A percentile compares a stretch with the other conserved stretches of the same genome.
Conservation (phyloP, 2,797 vertebrate genomes). For the Alectoris magna region DNA sequence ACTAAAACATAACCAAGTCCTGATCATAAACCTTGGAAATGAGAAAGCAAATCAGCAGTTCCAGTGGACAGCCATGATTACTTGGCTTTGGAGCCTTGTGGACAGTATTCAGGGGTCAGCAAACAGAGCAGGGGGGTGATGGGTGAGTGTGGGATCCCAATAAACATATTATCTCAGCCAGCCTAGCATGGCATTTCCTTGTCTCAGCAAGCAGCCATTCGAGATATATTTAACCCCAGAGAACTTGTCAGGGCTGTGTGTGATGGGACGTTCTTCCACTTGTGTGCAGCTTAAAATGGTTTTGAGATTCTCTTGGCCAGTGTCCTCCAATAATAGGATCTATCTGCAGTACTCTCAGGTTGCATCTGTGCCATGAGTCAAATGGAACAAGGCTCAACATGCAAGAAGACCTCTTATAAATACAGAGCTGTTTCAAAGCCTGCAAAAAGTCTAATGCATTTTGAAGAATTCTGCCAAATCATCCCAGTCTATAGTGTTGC, state of each 20-base stretch:
- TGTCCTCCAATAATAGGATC: neutral
- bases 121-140: neutral
- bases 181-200: neutral
- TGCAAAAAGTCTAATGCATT: neutral
- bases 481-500: fast-evolving
- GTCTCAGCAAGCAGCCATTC: neutral
- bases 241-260: neutral
- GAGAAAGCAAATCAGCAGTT: neutral
- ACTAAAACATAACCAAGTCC: neutral
- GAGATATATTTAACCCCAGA: neutral
- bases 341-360: neutral
- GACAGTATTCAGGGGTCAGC: neutral
- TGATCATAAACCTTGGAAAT: neutral
- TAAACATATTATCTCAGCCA: neutral
- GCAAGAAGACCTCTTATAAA: neutral
- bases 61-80: neutral
- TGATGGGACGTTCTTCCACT: neutral
- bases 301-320: fast-evolving
- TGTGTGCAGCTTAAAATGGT: too few relatives aligned
- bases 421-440: fast-evolving
- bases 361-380: neutral
- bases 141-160: neutral
- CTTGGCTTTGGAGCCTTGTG: fast-evolving
- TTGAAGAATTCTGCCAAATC: neutral
- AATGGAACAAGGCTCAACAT: neutral